Percentiles rank a stretch among this genome's conserved stretches.
phyloP scores from a whole-genome alignment of 2,113 vertebrate genomes.

The Strix aluco region DNA sequence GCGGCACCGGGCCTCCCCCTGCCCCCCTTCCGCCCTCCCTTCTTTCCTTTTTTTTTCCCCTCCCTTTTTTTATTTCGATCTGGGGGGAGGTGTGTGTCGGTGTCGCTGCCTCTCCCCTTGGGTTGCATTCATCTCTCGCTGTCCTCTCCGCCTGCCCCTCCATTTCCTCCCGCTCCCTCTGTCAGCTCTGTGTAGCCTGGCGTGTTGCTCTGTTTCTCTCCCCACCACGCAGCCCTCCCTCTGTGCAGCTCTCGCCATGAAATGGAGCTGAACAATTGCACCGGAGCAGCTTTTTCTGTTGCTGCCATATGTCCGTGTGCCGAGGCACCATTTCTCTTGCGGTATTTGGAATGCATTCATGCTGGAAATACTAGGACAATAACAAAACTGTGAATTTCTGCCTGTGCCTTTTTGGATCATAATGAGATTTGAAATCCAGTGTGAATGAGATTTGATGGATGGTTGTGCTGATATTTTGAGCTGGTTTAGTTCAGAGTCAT shows the following conservation, averaged over 20 bases:
- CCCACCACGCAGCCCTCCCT: conserved; percentile 2
- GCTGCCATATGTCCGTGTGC: neutral
- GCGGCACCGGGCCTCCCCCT: neutral
- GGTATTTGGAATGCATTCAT: neutral
- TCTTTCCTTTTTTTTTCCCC: no score
- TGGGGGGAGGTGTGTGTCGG: no score
- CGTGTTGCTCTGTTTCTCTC: neutral
- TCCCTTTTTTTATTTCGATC: neutral
- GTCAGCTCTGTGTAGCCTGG: neutral
- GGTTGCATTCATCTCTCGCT: neutral
- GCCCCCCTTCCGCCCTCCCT: no score
- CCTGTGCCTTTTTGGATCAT: neutral
- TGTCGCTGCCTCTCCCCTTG: neutral
- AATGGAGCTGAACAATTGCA: conserved; percentile 50
- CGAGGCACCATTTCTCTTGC: neutral
- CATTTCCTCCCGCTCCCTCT: neutral
- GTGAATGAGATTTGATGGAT: neutral
- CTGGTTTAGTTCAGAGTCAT: neutral
- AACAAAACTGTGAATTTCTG: neutral
- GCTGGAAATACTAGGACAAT: neutral
- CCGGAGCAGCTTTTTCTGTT: neutral
- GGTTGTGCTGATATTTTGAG: neutral
- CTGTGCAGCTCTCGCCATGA: conserved; percentile 35
- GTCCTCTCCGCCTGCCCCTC: neutral
- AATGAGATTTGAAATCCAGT: neutral